Evolutionary conservation across 1,140 invertebrate species (phyloP).

Genomic region (Heliconius eleuchia): DNA sequence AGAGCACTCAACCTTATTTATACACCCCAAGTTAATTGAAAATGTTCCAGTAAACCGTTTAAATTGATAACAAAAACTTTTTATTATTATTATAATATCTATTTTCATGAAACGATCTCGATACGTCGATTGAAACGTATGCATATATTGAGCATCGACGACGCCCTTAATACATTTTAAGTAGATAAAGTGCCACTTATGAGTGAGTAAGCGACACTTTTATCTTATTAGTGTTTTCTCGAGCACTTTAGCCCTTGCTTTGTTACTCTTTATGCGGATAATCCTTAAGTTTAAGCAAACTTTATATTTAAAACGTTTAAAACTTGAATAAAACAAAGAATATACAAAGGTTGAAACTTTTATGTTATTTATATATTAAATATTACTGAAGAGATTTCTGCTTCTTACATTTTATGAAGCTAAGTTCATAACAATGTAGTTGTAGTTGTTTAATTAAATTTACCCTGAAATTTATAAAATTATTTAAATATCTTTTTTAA

Average conservation of each 20-base stretch:
- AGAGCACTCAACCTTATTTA: too few species aligned
- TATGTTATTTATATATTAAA: not conserved
- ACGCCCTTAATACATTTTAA: conserved; percentile 16
- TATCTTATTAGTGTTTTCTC: conserved; percentile 34
- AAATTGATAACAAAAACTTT: not conserved
- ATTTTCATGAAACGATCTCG: conserved; percentile 1
- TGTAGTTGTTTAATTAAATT: not conserved
- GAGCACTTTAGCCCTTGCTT: conserved; percentile 13
- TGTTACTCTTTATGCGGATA: conserved; percentile 26
- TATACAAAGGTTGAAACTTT: not conserved
- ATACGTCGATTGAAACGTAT: conserved; percentile 17
- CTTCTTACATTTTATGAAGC: not conserved
- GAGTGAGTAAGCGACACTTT: conserved; percentile 26
- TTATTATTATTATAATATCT: not conserved
- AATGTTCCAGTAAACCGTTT: not conserved
- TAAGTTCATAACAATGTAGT: not conserved
- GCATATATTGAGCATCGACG: conserved; percentile 14
- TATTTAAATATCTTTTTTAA: too few species aligned
- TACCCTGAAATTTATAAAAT: not conserved
- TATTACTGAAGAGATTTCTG: not conserved
- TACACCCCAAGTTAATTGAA: not conserved
- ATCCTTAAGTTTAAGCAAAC: conserved; percentile 14
- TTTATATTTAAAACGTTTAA: not conserved
- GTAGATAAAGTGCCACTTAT: conserved; percentile 32
- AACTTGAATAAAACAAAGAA: not conserved